Percentiles rank a stretch among this genome's conserved stretches.
Conservation (phyloP, 1,140 invertebrate genomes). For the Magallana gigas region DNA sequence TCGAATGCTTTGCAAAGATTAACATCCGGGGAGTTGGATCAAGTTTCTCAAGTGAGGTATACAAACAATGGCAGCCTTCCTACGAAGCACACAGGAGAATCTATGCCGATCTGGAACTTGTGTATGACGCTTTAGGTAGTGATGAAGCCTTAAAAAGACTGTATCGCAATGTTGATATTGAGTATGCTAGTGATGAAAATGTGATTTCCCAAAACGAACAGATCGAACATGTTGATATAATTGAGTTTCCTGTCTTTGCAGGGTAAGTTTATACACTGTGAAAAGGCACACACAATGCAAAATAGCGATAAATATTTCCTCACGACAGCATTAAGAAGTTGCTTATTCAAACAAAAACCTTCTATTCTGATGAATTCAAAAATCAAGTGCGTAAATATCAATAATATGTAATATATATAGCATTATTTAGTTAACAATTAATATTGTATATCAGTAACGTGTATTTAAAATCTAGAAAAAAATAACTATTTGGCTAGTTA, state of each 20-base stretch:
- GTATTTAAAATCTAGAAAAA: no score
- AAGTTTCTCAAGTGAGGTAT: constrained; percentile 50
- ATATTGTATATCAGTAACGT: no score
- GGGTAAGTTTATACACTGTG: not conserved
- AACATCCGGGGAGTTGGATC: constrained; percentile 46
- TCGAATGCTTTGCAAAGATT: not conserved
- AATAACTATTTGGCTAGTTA: no score
- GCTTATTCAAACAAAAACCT: no score
- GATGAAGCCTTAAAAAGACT: not conserved
- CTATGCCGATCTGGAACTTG: not conserved
- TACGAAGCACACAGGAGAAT: constrained; percentile 40
- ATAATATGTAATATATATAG: no score
- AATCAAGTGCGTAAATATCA: no score
- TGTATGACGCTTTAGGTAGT: not conserved
- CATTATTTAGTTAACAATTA: no score
- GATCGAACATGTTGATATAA: not conserved
- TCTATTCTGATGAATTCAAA: no score
- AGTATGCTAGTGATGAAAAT: not conserved
- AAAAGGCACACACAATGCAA: no score
- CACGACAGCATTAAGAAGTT: no score
- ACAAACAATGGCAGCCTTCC: constrained; percentile 51
- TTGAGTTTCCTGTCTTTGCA: constrained; percentile 8
- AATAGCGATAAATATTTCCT: no score
- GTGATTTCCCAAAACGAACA: not conserved
- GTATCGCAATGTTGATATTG: not conserved